Evolutionary conservation across 2,797 vertebrate genomes (phyloP).

Genomic region (Danio kyathit): DNA sequence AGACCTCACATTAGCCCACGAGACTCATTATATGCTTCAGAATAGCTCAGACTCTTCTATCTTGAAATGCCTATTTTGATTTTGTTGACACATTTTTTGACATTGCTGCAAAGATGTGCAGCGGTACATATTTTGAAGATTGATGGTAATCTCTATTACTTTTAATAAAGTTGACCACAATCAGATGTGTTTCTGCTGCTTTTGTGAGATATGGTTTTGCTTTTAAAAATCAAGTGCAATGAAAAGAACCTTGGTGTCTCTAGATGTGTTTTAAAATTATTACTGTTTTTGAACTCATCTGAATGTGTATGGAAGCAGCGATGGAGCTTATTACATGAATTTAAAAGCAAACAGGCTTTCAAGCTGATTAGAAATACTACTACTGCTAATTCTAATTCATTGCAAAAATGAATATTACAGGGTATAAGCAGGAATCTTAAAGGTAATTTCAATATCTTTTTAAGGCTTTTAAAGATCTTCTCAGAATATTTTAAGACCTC

Average conservation of each 20-base stretch:
- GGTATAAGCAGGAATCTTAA: no score
- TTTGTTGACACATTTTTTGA: constrained; percentile 9
- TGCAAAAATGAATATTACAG: no score
- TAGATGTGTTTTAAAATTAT: neutral
- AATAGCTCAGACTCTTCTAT: constrained; percentile 8
- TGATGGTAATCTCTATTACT: neutral
- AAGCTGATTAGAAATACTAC: no score
- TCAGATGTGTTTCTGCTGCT: neutral
- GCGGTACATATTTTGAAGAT: neutral
- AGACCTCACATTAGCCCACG: constrained; percentile 5
- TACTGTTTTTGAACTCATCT: neutral
- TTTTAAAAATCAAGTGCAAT: neutral
- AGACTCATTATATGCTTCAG: constrained; percentile 21
- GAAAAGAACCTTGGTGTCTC: neutral
- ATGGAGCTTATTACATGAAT: neutral
- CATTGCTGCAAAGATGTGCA: neutral
- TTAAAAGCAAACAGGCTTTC: no score
- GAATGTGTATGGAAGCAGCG: neutral
- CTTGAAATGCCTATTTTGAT: constrained; percentile 5
- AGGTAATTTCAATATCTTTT: no score
- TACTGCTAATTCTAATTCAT: no score
- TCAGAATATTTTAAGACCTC: no score
- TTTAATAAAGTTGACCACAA: neutral
- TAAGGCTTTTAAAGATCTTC: no score
- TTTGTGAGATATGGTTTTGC: neutral